Evolutionary conservation across 2,888 invertebrate species (phyloP), one percentile per base, ranked within the genome.

Genomic region (Ennomos erosarius): DNA sequence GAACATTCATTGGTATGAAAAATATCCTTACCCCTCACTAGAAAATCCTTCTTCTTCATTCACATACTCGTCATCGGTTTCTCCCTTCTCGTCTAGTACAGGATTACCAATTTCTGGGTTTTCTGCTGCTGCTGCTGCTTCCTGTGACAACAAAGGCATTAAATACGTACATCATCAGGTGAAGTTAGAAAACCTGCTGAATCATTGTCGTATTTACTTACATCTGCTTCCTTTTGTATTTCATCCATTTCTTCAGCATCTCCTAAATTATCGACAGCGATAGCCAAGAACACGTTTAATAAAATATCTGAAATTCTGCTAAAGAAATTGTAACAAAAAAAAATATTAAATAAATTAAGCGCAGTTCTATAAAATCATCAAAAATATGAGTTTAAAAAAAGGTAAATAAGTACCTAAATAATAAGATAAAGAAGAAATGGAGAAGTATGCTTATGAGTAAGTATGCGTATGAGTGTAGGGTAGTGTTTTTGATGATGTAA

Each of bases 261-360:
- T 54, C 99, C 99, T 83, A 99, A 95, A 92, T 99, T 99, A 91
- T 99, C 99, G 50, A 99, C 99, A 81, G 99, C 99, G 93, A 99
- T 99, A 92, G 99, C 99, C 99, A 99, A 99, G 97, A 99, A 99
- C 82, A 99, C 99, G 89, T 99, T 99, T 78, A 99, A 92, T 73
- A 99, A 93, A 81, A 99, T 99, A 92, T 99, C 98, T 97, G 82
- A 67, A 52, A 44, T 12, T 67, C 47, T 11, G 38, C 57, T 75
- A 69, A 81, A 67, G 65, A 74, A 69, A 67, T 51, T 16, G 33
- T 11, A 34, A 65, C 38, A 2, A 3, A 6, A 26, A 6, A 6
- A 3, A 26, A 26, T 4, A 26, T 0, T 26, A 6, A 26, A 6
- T 6, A 26, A 4, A 5, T 26, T 26, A 26, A 26, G 26, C 3